A percentile compares a stretch with the other conserved stretches of the same genome.
Evolutionary conservation across 2,797 vertebrate genomes (phyloP).

Genomic region (Bradypus variegatus): DNA sequence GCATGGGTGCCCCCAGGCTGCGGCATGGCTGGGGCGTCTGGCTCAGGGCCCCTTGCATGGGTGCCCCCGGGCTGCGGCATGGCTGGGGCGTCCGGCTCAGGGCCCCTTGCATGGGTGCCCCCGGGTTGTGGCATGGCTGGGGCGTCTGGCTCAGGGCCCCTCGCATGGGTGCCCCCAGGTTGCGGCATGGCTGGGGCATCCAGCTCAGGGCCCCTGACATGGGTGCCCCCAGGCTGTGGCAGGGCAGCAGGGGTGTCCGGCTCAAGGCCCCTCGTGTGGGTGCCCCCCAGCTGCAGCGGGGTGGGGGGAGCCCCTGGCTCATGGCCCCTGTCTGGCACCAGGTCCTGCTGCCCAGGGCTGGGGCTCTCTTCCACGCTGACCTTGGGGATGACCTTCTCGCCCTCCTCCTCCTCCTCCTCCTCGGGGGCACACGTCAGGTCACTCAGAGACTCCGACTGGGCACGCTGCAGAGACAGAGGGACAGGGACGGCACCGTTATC

Average conservation of each 20-base stretch:
- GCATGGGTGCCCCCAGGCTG: too few relatives aligned
- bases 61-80: too few relatives aligned
- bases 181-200: neutral
- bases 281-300: neutral
- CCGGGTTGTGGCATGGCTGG: too few relatives aligned
- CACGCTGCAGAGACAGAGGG: constrained; percentile 70
- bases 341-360: constrained; percentile 56
- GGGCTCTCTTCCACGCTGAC: constrained; percentile 58
- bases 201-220: neutral
- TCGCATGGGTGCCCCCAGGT: neutral
- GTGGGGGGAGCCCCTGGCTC: too few relatives aligned
- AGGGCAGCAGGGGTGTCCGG: constrained; percentile 52
- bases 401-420: constrained; percentile 67
- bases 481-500: neutral
- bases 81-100: too few relatives aligned
- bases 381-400: constrained; percentile 12
- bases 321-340: constrained; percentile 44
- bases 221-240: neutral
- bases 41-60: too few relatives aligned
- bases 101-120: too few relatives aligned
- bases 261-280: neutral
- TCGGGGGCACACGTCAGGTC: constrained; percentile 73
- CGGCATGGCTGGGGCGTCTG: too few relatives aligned
- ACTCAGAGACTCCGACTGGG: constrained; percentile 74
- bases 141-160: too few relatives aligned